Evolutionary conservation across 2,888 invertebrate genomes (phyloP), one percentile per base, ranked within the genome.

Genomic region (Conops quadrifasciatus): DNA sequence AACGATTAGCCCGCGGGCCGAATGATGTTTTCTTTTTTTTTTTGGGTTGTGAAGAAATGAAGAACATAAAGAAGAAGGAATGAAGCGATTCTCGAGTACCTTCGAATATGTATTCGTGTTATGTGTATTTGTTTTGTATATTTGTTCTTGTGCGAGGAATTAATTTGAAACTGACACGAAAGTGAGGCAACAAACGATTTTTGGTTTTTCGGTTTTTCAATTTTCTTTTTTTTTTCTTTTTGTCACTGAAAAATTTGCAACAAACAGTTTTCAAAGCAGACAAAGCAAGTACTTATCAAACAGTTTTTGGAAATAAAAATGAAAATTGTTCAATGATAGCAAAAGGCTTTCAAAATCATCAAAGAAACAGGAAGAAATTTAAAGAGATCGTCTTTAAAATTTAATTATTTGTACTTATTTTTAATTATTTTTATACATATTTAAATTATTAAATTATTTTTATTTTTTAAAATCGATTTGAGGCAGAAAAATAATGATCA

Each of bases 111-210:
- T n/a, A 36, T 36, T 36, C 9, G 36, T 36, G 4, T 36, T 36
- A 36, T 36, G 24, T 16, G 16, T 47, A 21, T 65, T 51, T 30
- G 9, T n/a, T 47, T 64, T 64, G 26, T 47, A 1, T 43, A 19
- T 5, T 36, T 36, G 36, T 36, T 60, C 2, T 47, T 65, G 11
- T 28, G 11, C 49, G 19, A n/a, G 24, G 43, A 60, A 60, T n/a
- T 60, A 16, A 43, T 36, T 60, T 60, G 60, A 43, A 62, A 62
- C 45, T 62, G 62, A 62, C 62, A 24, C 36, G 45, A 62, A 62
- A 45, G 24, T 24, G 21, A 62, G 58, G 11, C 13, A 45, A 43
- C 21, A 62, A 62, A 60, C 36, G 60, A 36, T 60, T 60, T 16
- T 30, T 15, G 62, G 24, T 36, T 36, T 36, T 24, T 19, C 5